These are phyloP conservation scores for Drosophila vallismaia DNA, from an alignment of 2,888 invertebrate genomes.

Conservation along the genomic window DNA sequence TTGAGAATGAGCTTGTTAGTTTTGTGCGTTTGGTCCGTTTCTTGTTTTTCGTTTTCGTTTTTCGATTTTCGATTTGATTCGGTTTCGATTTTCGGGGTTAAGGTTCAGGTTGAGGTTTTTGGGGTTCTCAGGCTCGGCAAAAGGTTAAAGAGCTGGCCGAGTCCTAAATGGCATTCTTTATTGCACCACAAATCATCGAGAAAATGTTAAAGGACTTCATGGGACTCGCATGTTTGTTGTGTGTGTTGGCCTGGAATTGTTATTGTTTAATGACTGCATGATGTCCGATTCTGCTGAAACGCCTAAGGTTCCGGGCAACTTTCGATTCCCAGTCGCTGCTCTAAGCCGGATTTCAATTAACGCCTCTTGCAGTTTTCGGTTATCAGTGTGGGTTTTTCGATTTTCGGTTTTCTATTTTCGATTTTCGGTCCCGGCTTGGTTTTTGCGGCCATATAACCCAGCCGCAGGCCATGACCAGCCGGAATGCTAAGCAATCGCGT, in stretches of 20 bases:
- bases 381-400: background rate
- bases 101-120: constrained; percentile 4
- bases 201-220: constrained; percentile 37
- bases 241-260: constrained; percentile 41
- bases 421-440: constrained; percentile 1
- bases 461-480: constrained; percentile 41
- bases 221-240: constrained; percentile 15
- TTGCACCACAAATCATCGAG: constrained; percentile 68
- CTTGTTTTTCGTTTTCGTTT: constrained; percentile 20
- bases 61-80: constrained; percentile 18
- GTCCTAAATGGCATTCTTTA: constrained; percentile 67
- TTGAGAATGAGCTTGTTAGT: constrained; percentile 76
- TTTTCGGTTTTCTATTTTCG: constrained; percentile 20
- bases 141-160: constrained; percentile 40
- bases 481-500: constrained; percentile 37
- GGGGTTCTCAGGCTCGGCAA: constrained; percentile 9
- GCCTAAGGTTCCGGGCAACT: constrained; percentile 23
- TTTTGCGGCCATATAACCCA: constrained; percentile 17
- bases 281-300: constrained; percentile 46
- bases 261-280: constrained; percentile 67
- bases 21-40: constrained; percentile 40
- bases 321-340: constrained; percentile 24
- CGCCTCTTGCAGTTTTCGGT: constrained; percentile 35
- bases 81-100: constrained; percentile 13
- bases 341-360: constrained; percentile 72